A percentile compares a stretch with the other conserved stretches of the same genome.
phyloP scores from a whole-genome alignment of 2,888 invertebrate species.

The Hofmannophila pseudospretella region DNA sequence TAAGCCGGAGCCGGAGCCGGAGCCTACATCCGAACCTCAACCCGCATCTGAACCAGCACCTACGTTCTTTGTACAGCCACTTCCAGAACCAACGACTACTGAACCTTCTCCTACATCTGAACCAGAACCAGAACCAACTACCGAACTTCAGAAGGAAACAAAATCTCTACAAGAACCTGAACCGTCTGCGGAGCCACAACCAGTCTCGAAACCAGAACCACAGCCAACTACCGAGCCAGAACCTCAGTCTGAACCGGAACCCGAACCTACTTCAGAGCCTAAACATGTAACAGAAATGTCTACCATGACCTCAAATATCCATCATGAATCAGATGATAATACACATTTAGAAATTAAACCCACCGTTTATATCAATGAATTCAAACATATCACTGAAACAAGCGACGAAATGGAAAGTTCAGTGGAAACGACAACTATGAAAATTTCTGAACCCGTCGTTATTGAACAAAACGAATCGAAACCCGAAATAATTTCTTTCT shows the following conservation, averaged over 20 bases:
- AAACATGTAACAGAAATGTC: conserved; percentile 12
- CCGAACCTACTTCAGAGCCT: conserved; percentile 15
- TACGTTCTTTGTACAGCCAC: too few relatives aligned
- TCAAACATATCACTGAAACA: conserved; percentile 1
- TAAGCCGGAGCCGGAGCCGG: conserved; percentile 19
- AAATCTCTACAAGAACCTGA: conserved; percentile 37
- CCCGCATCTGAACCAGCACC: conserved; percentile 27
- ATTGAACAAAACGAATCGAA: conserved; percentile 26
- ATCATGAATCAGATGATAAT: conserved; percentile 1
- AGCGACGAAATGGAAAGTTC: conserved; percentile 8
- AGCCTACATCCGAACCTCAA: conserved; percentile 22
- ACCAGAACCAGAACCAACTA: conserved; percentile 34
- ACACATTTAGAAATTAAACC: conserved; percentile 13
- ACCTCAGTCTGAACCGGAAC: conserved; percentile 12
- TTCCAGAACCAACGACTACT: conserved; percentile 30
- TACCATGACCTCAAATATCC: background rate
- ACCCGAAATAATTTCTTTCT: conserved; percentile 43
- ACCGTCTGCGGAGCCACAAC: conserved; percentile 40
- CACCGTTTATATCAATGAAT: conserved; percentile 13
- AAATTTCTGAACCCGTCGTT: background rate
- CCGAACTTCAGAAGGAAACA: conserved; percentile 35
- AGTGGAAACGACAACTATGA: conserved; percentile 7
- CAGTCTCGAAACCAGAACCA: conserved; percentile 56
- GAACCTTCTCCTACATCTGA: conserved; percentile 47
- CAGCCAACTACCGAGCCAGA: conserved; percentile 10